A percentile compares a stretch with the other conserved stretches of the same genome.
Evolutionary conservation across 2,797 vertebrate genomes (phyloP).

Genomic region (Bradypodion ventrale): DNA sequence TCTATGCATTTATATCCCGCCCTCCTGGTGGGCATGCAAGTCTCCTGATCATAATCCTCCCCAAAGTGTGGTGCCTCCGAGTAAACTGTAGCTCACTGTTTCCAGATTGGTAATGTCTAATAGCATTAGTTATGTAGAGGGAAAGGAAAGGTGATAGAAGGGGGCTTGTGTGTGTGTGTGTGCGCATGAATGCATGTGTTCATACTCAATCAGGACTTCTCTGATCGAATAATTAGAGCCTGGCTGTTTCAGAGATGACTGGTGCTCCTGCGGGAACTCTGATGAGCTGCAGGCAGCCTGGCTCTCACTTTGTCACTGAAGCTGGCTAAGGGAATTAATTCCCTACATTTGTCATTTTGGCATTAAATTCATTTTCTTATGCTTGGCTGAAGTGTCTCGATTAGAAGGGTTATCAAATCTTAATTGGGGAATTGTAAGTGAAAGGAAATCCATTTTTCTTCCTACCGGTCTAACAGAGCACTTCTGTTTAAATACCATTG

Average conservation of each 20-base stretch:
- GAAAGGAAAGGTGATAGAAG: too few relatives aligned
- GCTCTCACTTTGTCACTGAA: neutral
- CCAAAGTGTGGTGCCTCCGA: too few relatives aligned
- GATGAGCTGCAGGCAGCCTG: neutral
- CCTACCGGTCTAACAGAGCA: neutral
- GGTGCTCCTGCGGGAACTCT: neutral
- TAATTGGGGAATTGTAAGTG: constrained; percentile 21
- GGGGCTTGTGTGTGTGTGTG: neutral
- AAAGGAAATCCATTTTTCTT: constrained; percentile 21
- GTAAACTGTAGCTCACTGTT: too few relatives aligned
- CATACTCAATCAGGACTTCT: neutral
- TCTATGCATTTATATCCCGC: too few relatives aligned
- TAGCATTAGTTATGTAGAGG: too few relatives aligned
- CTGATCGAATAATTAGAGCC: neutral
- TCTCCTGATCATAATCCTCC: too few relatives aligned
- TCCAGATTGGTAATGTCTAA: too few relatives aligned
- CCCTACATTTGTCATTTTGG: constrained; percentile 20
- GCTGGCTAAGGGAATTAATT: constrained; percentile 26
- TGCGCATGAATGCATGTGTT: too few relatives aligned
- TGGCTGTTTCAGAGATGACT: neutral
- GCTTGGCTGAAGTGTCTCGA: constrained; percentile 20
- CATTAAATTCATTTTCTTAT: constrained; percentile 22
- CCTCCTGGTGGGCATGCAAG: too few relatives aligned
- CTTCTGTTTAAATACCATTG: neutral
- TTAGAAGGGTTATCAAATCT: constrained; percentile 25